Base-by-base conservation (phyloP, 2,113 vertebrate genomes). In the Strix uralensis region DNA sequence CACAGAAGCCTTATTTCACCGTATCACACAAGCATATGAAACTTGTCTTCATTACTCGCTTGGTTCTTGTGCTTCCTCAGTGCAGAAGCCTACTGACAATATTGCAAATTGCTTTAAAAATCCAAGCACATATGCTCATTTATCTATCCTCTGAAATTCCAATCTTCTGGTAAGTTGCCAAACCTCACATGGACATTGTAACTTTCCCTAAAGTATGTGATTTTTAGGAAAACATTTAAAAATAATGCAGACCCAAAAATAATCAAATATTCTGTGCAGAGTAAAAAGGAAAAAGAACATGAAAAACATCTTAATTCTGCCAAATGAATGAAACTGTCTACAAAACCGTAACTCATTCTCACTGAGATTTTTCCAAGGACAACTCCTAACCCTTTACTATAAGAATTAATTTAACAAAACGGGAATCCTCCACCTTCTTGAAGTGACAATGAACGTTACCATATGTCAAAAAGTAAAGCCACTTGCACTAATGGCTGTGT, bases 21-120 rank as follows among this genome's bases (percentile, higher is more conserved):
- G 5, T 46, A 74, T 72, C 90, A 72, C 51, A 58, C 17, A 72
- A 92, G 66, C 84, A 89, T 77, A 96, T 73, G 91, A 96, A 96
- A 94, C 66, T 62, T 91, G 95, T 92, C 89, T 70, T 87, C 81
- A 70, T 89, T 95, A 92, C 54, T 90, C 7, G 30, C 55, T 91
- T 90, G 71, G 67, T 80, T 88, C 92, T 91, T 61, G 14, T 94
- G 84, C 72, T 59, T 92, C 91, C 59, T 81, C 69, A 77, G 63
- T 67, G 58, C 44, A 95, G 73, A 92, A 96, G 73, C 80, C 73
- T 90, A 92, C 62, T 93, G 84, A 78, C 90, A 96, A 80, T 62
- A 90, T n/a, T 88, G 92, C 78, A 93, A 91, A 95, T 75, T 69
- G 73, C 78, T 94, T 95, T 61, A 72, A 91, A 96, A 93, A 94